Evolutionary conservation across 2,888 invertebrate species (phyloP), one percentile per base, ranked within the genome.

Genomic region (Andrena dorsata): DNA sequence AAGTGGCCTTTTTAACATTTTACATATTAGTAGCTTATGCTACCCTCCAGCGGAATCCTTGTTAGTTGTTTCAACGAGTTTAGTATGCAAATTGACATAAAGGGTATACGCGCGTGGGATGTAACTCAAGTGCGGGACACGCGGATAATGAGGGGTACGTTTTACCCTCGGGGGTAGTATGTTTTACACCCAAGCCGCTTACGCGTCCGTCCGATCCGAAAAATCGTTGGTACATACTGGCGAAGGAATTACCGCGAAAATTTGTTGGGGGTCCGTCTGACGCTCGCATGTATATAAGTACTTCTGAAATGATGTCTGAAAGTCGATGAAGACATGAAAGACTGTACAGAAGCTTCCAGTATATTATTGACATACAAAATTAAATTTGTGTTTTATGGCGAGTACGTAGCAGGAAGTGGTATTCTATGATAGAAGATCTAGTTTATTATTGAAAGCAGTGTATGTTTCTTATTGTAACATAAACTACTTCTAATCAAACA

Each of bases 11-110:
- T 80, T 71, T 51, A 80, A 80, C 72, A 80, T 80, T 80, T 80
- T 80, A 66, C 72, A 80, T 71, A 76, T 82, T 71, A 82, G 82
- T 68, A 63, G 82, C 70, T 71, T 66, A 71, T 63, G 82, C 66
- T 72, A 76, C 76, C 68, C 71, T 16, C 23, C 63, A 20, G 71
- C 63, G 68, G 82, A 76, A 76, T 82, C 82, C 82, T 82, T 76
- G 82, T 82, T 82, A 76, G 88, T 80, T 81, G 81, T 87, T 80
- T 85, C 82, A 75, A 53, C 79, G 88, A 86, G 83, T 84, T 86
- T 86, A 76, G 84, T 85, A 90, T 89, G 90, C 83, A 84, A 86
- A 89, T 88, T 85, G 85, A 83, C 81, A 80, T 80, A 80, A 86
- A 88, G 83, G 80, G 82, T 81, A 69, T 73, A 77, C 65, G 60